A percentile compares a stretch with the other conserved stretches of the same genome.
These are phyloP conservation scores for Lophura nycthemera DNA, from an alignment of 2,113 vertebrate species.

Conservation along the genomic window DNA sequence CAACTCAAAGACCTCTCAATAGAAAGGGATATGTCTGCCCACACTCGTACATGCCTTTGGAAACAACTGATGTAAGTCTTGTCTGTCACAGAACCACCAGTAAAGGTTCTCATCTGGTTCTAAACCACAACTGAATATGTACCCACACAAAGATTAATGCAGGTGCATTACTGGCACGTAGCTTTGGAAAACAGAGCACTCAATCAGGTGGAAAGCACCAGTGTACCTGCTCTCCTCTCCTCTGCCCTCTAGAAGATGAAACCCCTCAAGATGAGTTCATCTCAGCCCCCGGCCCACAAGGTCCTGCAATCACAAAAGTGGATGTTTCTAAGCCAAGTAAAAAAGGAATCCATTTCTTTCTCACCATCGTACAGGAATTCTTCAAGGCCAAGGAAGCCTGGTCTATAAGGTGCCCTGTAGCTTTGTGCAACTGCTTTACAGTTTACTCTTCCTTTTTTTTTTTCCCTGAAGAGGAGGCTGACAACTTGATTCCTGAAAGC, in stretches of 20 bases:
- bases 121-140: neutral
- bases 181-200: neutral
- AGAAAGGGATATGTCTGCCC: neutral
- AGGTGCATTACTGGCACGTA: neutral
- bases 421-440: constrained; percentile 64
- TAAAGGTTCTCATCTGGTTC: neutral
- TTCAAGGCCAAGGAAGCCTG: constrained; percentile 68
- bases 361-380: constrained; percentile 34
- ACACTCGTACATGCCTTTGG: fast-evolving
- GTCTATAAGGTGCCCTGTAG: constrained; percentile 67
- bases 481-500: constrained; percentile 80
- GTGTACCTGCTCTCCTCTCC: neutral
- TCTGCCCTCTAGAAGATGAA: neutral
- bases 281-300: neutral
- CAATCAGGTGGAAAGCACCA: fast-evolving
- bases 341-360: constrained; percentile 60
- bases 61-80: neutral
- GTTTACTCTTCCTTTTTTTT: constrained; percentile 66
- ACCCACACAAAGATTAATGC: neutral
- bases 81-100: neutral
- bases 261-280: neutral
- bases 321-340: neutral
- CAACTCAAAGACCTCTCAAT: neutral
- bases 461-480: constrained; percentile 71
- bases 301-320: neutral